Base-by-base conservation (phyloP, 1,140 invertebrate genomes). In the Lepidostoma basale region DNA sequence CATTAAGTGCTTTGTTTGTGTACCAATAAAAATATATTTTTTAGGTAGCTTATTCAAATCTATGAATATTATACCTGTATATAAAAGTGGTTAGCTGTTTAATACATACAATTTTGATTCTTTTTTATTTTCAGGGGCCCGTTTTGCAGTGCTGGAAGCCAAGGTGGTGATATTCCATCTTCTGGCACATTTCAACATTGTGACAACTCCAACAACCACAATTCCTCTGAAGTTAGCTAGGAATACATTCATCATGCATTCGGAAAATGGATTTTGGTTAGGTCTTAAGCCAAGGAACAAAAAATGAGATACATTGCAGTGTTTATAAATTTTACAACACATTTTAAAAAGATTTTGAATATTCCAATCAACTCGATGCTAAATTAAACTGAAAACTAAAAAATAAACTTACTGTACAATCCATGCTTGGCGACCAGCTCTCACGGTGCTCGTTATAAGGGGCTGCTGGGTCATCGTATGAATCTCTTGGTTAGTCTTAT, bases 81-180 rank as follows among this genome's bases (percentile, higher is more conserved):
- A n/a, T n/a, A 36, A 2, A 36, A 2, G 14, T 36, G 10, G 2
- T 2, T 36, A n/a, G 1, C 10, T 36, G 10, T 2, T 36, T 3
- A 6, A 36, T 36, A 12, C 2, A 36, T 36, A 5, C 14, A 36
- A 2, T 3, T 8, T 45, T 45, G n/a, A 14, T 39, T 18, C n/a
- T 56, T 25, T n/a, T 36, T 68, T 58, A 26, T 45, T 67, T 73
- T 25, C 65, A 73, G 72, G 72, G 20, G 68, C 72, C 14, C 47
- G 78, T n/a, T 81, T 81, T 47, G 78, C 76, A n/a, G 63, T 81
- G 0, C 74, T 80, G 73, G 79, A 79, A 33, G 73, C 72, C 0
- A 81, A 81, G 28, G 58, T 79, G n/a, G 23, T 78, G 16, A 47
- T 80, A 6, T 74, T 75, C 26, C 54, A 76, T 67, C 45, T 81